These are phyloP conservation scores for Gari tellinella DNA, from an alignment of 2,888 invertebrate genomes.

Conservation along the genomic window DNA sequence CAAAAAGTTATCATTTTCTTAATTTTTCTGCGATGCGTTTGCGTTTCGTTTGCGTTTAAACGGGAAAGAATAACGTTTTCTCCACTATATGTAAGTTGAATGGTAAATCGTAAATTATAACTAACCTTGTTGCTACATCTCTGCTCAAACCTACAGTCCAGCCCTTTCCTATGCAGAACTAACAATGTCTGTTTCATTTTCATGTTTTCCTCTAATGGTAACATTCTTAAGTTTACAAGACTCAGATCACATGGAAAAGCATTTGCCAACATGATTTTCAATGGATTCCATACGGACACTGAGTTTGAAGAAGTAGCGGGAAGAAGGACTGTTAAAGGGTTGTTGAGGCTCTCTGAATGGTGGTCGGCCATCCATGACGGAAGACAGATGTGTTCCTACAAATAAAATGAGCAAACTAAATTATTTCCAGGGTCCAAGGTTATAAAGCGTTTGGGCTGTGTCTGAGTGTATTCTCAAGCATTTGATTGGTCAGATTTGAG, in stretches of 20 bases:
- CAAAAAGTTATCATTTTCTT: background rate
- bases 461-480: no score
- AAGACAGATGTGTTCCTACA: constrained; percentile 18
- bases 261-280: background rate
- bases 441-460: no score
- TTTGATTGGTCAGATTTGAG: background rate
- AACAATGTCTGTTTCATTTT: constrained; percentile 22
- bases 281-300: background rate
- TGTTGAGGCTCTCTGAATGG: constrained; percentile 20
- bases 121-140: background rate
- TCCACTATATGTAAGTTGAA: no score
- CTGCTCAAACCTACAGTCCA: constrained; percentile 20
- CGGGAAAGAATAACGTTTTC: no score
- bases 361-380: constrained; percentile 16
- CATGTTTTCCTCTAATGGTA: background rate
- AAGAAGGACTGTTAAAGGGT: constrained; percentile 19
- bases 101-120: background rate
- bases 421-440: no score
- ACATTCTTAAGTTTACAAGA: constrained; percentile 31
- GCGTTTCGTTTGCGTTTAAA: no score
- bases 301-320: background rate
- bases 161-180: constrained; percentile 25
- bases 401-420: background rate
- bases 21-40: background rate
- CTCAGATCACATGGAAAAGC: constrained; percentile 30